Conservation (phyloP, 1,140 invertebrate genomes). For the Ceratina japonica region DNA sequence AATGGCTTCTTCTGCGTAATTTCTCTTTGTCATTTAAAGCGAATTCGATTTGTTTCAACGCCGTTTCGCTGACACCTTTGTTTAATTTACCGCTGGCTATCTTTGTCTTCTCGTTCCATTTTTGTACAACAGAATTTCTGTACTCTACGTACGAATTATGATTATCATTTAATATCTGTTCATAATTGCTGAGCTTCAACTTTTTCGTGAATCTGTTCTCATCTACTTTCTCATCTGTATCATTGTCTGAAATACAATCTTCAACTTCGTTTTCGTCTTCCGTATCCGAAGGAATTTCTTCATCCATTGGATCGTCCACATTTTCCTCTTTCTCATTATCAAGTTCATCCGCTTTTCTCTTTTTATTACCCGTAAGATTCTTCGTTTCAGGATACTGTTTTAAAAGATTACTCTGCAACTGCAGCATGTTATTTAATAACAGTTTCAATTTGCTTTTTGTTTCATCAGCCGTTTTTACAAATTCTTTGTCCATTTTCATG, state of each 20-base stretch:
- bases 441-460: constrained; percentile 80
- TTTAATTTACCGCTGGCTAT: constrained; percentile 82
- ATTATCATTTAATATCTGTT: constrained; percentile 81
- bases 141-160: constrained; percentile 86
- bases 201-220: constrained; percentile 79
- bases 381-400: constrained; percentile 85
- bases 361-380: constrained; percentile 66
- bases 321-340: constrained; percentile 35
- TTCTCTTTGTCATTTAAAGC: constrained; percentile 88
- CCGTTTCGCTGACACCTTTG: constrained; percentile 86
- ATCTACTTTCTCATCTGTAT: constrained; percentile 71
- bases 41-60: constrained; percentile 93
- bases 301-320: constrained; percentile 75
- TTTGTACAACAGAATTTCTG: constrained; percentile 89
- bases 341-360: constrained; percentile 58
- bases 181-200: constrained; percentile 82
- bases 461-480: constrained; percentile 78
- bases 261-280: constrained; percentile 78
- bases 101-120: constrained; percentile 95
- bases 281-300: constrained; percentile 79
- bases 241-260: constrained; percentile 73
- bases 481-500: constrained; percentile 79
- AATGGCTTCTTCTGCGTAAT: constrained; percentile 89
- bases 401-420: constrained; percentile 81
- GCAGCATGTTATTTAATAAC: constrained; percentile 84